These are phyloP conservation scores for Teleogryllus oceanicus DNA, from an alignment of 2,888 invertebrate species.

Conservation along the genomic window DNA sequence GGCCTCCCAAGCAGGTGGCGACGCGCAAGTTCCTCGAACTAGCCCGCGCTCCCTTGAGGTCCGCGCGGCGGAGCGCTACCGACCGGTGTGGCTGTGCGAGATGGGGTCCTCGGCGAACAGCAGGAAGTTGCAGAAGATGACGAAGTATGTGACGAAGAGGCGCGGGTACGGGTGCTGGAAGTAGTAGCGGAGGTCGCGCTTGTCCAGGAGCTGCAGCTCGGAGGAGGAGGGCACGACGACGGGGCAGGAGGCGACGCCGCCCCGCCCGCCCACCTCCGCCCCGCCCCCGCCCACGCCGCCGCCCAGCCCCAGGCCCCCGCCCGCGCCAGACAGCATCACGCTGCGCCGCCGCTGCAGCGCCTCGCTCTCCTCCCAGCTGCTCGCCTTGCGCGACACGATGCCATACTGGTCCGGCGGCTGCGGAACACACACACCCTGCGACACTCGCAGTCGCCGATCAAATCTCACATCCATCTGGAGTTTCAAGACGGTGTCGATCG, in stretches of 20 bases:
- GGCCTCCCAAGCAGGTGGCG: too few relatives aligned
- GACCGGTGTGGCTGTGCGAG: constrained; percentile 51
- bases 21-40: too few relatives aligned
- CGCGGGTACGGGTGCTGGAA: constrained; percentile 53
- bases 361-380: constrained; percentile 38
- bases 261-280: constrained; percentile 31
- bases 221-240: constrained; percentile 28
- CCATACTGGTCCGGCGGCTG: background rate
- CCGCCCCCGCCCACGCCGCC: constrained; percentile 28
- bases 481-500: too few relatives aligned
- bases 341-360: constrained; percentile 35
- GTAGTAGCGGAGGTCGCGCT: constrained; percentile 50
- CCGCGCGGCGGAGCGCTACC: constrained; percentile 21
- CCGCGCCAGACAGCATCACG: constrained; percentile 32
- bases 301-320: constrained; percentile 27
- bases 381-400: constrained; percentile 33
- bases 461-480: too few relatives aligned
- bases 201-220: constrained; percentile 44
- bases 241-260: constrained; percentile 28
- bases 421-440: background rate
- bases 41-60: too few relatives aligned
- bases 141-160: constrained; percentile 50
- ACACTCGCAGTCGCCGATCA: too few relatives aligned
- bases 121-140: constrained; percentile 52
- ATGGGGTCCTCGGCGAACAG: constrained; percentile 54